These are phyloP conservation scores for Cyrtodaria siliqua DNA, from an alignment of 2,888 invertebrate genomes.

Conservation along the genomic window DNA sequence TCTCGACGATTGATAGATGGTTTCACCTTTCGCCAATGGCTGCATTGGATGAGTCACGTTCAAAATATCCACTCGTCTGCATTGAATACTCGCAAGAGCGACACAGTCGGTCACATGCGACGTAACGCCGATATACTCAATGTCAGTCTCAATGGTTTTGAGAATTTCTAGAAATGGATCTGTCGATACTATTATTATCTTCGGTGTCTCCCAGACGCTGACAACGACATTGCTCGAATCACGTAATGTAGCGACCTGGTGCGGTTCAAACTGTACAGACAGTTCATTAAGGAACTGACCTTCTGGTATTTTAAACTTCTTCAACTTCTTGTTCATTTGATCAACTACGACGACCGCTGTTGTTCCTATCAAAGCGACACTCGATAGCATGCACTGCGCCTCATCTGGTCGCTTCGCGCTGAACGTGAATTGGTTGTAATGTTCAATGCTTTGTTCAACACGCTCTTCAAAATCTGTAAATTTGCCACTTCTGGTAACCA, in stretches of 20 bases:
- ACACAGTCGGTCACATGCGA: slow-evolving; percentile 36
- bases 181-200: slow-evolving; percentile 42
- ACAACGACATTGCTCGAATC: slow-evolving; percentile 53
- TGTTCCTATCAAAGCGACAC: slow-evolving; percentile 51
- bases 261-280: slow-evolving; percentile 34
- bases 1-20: slow-evolving; percentile 51
- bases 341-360: slow-evolving; percentile 52
- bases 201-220: slow-evolving; percentile 55
- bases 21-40: slow-evolving; percentile 16
- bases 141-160: slow-evolving; percentile 37
- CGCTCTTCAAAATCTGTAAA: slow-evolving; percentile 30
- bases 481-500: slow-evolving; percentile 48
- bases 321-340: slow-evolving; percentile 51
- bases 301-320: slow-evolving; percentile 64
- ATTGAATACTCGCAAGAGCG: slow-evolving; percentile 47
- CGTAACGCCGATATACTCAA: slow-evolving; percentile 55
- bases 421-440: slow-evolving; percentile 39
- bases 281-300: slow-evolving; percentile 52
- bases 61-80: slow-evolving; percentile 47
- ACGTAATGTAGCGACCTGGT: slow-evolving; percentile 46
- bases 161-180: slow-evolving; percentile 43
- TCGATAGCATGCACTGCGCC: slow-evolving; percentile 46
- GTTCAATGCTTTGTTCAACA: slow-evolving; percentile 14
- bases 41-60: slow-evolving; percentile 9
- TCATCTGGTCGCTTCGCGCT: slow-evolving; percentile 46